Evolutionary conservation across 2,888 invertebrate species (phyloP), one percentile per base, ranked within the genome.

Genomic region (Halictus quadricinctus): DNA sequence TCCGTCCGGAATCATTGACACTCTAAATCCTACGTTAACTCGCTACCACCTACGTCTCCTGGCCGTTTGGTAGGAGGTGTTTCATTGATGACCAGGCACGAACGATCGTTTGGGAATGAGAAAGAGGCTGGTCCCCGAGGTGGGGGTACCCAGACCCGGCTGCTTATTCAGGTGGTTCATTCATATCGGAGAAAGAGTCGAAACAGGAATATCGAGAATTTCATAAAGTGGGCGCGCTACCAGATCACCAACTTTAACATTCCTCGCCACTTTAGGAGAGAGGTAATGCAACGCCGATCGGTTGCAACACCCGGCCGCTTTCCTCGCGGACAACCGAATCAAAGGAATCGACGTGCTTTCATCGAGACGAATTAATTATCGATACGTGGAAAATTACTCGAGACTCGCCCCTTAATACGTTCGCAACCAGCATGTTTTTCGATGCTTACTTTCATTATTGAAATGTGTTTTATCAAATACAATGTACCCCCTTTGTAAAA

Each of bases 11-110:
- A 85, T 85, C 69, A 82, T 73, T 76, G 84, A 82, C 85, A 87
- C 78, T 87, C 85, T 86, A 90, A 90, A 90, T 90, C 86, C 88
- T 90, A 88, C 84, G 86, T 90, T 85, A 84, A 80, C 87, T 88
- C 78, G 83, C 43, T 72, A 72, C 89, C 90, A 88, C 90, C 89
- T 90, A 90, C 89, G 90, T 82, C n/a, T 10, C 25, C 54, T 36
- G 48, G 46, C 60, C 84, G 79, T 81, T 83, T 78, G 87, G 87
- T 89, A 88, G 88, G 83, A 90, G 89, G 85, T 87, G 90, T 89
- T 89, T 87, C 89, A 89, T 89, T 89, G 90, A 89, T 90, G 87
- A 82, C 86, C 90, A 87, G 84, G 77, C 64, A 83, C 82, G 88
- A 85, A 75, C 81, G 83, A 87, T 80, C 84, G 82, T 84, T 79